Percentiles rank a stretch among this genome's conserved stretches.
Conservation (phyloP, 2,888 invertebrate genomes). For the Drosophila kambysellisi region DNA sequence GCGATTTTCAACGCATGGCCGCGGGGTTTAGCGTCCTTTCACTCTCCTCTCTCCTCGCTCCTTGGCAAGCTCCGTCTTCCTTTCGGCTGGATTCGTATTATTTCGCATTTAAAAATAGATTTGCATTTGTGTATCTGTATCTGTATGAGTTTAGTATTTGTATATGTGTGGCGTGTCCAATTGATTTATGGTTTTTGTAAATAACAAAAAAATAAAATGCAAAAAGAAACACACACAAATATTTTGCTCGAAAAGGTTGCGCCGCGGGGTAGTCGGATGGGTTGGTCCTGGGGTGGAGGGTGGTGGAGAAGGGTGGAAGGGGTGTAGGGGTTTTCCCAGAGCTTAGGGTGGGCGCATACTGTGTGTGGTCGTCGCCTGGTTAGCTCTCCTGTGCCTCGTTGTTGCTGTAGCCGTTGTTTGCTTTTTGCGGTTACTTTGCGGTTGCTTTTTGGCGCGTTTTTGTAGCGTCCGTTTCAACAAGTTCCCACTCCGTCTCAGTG, state of each 20-base stretch:
- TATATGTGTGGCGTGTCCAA: conserved; percentile 82
- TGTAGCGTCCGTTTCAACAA: conserved; percentile 56
- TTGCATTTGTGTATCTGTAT: conserved; percentile 71
- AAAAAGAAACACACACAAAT: conserved; percentile 42
- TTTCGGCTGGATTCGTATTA: conserved; percentile 77
- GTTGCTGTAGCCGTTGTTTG: conserved; percentile 60
- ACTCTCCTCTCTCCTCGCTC: conserved; percentile 6
- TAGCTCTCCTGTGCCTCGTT: conserved; percentile 46
- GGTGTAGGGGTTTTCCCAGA: background rate
- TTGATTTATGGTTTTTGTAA: conserved; percentile 85
- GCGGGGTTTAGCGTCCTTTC: conserved; percentile 53
- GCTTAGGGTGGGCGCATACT: conserved; percentile 24
- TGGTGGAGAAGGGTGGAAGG: no score
- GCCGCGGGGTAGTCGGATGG: conserved; percentile 45
- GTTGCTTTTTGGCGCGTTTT: conserved; percentile 65
- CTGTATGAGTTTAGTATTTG: conserved; percentile 32
- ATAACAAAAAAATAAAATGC: conserved; percentile 69
- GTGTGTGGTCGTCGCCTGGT: conserved; percentile 48
- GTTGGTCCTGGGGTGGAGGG: no score
- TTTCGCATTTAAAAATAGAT: conserved; percentile 85
- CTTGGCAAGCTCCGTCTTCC: conserved; percentile 32
- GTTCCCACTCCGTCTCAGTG: conserved; percentile 36
- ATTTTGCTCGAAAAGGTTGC: conserved; percentile 69
- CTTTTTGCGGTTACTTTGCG: conserved; percentile 77
- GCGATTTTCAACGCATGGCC: conserved; percentile 73